Percentiles rank a stretch among this genome's conserved stretches.
phyloP scores from a whole-genome alignment of 2,888 invertebrate species.

The Sussaba pulchella region DNA sequence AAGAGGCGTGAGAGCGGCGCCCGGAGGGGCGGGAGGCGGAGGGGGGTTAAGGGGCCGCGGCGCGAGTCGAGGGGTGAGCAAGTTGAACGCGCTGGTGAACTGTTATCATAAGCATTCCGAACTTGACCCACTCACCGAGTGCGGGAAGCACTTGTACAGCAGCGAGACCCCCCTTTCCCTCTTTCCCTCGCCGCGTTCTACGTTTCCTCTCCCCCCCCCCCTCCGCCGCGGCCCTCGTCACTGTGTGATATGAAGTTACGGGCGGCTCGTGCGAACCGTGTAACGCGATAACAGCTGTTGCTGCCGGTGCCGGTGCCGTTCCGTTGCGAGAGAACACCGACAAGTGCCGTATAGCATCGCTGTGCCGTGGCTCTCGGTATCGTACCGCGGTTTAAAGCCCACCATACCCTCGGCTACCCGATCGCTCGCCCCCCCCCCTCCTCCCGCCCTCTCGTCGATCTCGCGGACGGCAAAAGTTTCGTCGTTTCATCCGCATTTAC shows the following conservation, averaged over 20 bases:
- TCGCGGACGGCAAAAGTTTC: slow-evolving; percentile 79
- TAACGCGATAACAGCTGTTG: slow-evolving; percentile 83
- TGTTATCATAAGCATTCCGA: slow-evolving; percentile 83
- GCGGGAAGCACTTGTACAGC: slow-evolving; percentile 66
- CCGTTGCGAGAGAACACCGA: slow-evolving; percentile 5
- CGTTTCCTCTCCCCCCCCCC: slow-evolving; percentile 62
- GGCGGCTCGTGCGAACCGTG: slow-evolving; percentile 81
- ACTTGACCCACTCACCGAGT: slow-evolving; percentile 82
- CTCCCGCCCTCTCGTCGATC: slow-evolving; percentile 58
- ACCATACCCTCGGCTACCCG: slow-evolving; percentile 23
- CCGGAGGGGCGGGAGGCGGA: slow-evolving; percentile 2
- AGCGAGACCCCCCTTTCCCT: slow-evolving; percentile 60
- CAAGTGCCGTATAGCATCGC: slow-evolving; percentile 47
- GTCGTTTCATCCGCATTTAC: slow-evolving; percentile 71
- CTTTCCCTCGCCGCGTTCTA: slow-evolving; percentile 61
- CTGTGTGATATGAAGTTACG: slow-evolving; percentile 81
- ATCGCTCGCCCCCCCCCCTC: slow-evolving; percentile 16
- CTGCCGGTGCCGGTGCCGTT: slow-evolving; percentile 58
- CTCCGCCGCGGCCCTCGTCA: slow-evolving; percentile 64
- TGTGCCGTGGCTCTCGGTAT: slow-evolving; percentile 24
- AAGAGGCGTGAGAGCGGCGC: slow-evolving; percentile 6
- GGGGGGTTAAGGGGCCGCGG: slow-evolving; percentile 40
- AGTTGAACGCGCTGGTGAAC: slow-evolving; percentile 75
- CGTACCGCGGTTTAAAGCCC: slow-evolving; percentile 38
- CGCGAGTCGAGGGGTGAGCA: slow-evolving; percentile 54